Evolutionary conservation across 1,140 invertebrate genomes (phyloP), one percentile per base, ranked within the genome.

Genomic region (Drosophila athabasca): DNA sequence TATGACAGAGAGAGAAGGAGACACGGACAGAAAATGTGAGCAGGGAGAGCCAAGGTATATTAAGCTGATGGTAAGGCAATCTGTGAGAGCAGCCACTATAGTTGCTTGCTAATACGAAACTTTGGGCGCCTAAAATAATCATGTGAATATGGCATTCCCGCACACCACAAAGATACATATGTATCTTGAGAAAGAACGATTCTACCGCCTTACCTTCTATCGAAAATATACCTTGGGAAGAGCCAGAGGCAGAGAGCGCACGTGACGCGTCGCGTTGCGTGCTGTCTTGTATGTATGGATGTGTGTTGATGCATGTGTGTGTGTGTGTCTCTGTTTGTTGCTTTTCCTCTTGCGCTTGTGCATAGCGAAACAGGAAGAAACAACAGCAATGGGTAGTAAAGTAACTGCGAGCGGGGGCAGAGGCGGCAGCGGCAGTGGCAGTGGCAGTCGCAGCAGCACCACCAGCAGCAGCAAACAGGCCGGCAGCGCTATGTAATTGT

Each of bases 241-340:
- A 31, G 31, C 31, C 31, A 31, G 29, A 29, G 31, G 31, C 31
- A 31, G 70, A 67, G 81, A 84, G 73, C 73, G 78, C 80, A 84
- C 80, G 80, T 84, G 80, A 83, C 76, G 80, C 71, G 76, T 58
- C 60, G 79, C 75, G 62, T 58, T 62, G 79, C 75, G 62, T 73
- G 52, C 67, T 48, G 60, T 54, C 67, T 50, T 58, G 17, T 57
- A 39, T 52, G 46, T 70, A 57, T 58, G 65, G 26, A 9, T 15
- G 8, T 31, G 29, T 4, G 8, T 22, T 57, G 46, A 44, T 35
- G 26, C 39, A 17, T 61, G 57, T 73, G 22, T 52, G 9, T 62
- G 11, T 41, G 44, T 72, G 41, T 65, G 26, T 51, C 46, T 74
- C 44, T 54, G 41, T 71, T 60, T 66, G 51, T 60, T 74, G 48